Evolutionary conservation across 2,113 vertebrate genomes (phyloP).

Genomic region (Gulo gulo): DNA sequence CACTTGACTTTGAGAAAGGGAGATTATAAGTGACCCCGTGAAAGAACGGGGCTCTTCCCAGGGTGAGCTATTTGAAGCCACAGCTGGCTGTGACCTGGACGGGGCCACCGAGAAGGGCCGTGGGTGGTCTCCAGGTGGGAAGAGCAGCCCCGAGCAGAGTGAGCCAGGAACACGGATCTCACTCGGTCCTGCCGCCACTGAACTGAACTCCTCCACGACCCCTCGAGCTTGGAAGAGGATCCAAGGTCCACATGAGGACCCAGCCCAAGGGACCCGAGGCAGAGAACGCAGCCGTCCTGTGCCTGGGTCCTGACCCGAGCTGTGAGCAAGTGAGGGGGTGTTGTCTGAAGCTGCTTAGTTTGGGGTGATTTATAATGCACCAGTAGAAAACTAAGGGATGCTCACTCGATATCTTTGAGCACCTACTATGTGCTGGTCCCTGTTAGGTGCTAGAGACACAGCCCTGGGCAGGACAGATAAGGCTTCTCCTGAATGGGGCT

Average conservation of each 20-base stretch:
- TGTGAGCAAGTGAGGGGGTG: fast-evolving
- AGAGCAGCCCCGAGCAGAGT: neutral
- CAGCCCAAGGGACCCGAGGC: too few species aligned
- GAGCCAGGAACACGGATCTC: too few species aligned
- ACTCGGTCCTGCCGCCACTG: neutral
- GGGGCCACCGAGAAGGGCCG: neutral
- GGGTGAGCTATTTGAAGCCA: neutral
- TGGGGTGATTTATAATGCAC: fast-evolving
- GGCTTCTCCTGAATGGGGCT: neutral
- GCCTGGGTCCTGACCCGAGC: neutral
- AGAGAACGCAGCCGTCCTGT: neutral
- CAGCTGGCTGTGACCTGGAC: neutral
- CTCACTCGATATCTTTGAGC: neutral
- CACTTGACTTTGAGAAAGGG: neutral
- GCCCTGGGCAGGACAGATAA: neutral
- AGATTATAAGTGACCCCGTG: neutral
- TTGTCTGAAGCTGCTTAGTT: neutral
- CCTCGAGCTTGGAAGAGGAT: neutral
- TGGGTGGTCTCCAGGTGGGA: too few species aligned
- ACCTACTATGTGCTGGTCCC: neutral
- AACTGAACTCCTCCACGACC: too few species aligned
- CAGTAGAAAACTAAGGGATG: neutral
- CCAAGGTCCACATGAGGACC: neutral
- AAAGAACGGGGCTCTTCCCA: neutral
- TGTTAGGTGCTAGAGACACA: neutral